Conservation (phyloP, 2,797 vertebrate species). For the Neomorphus geoffroyi region DNA sequence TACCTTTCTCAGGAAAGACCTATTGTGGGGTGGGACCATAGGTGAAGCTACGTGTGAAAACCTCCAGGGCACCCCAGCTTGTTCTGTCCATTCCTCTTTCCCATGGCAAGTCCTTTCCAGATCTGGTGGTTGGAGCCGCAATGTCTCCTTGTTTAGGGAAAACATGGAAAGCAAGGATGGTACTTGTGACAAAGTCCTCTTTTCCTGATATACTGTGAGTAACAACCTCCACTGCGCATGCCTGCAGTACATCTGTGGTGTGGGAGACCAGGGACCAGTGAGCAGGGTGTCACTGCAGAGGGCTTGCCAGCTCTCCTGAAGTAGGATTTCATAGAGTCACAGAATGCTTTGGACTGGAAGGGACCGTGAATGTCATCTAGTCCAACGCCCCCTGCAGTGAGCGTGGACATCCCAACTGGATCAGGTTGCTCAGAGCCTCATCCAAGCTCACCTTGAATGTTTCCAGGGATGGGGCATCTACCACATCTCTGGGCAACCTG, state of each 20-base stretch:
- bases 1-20: neutral
- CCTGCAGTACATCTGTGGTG: fast-evolving
- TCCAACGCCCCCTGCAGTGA: too few species aligned
- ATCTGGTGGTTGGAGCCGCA: neutral
- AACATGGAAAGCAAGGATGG: neutral
- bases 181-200: fast-evolving
- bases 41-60: neutral
- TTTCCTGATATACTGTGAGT: neutral
- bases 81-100: neutral
- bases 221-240: neutral
- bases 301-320: neutral
- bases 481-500: too few species aligned
- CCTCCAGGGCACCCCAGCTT: neutral
- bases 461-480: too few species aligned
- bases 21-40: neutral
- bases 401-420: too few species aligned
- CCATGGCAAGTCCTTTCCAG: neutral
- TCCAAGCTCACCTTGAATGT: too few species aligned
- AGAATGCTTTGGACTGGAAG: too few species aligned
- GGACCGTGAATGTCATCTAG: too few species aligned
- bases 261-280: fast-evolving
- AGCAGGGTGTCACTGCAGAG: neutral
- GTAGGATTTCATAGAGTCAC: neutral
- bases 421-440: too few species aligned
- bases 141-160: neutral